phyloP scores from a whole-genome alignment of 1,140 invertebrate genomes.

The Lucilia cuprina region DNA sequence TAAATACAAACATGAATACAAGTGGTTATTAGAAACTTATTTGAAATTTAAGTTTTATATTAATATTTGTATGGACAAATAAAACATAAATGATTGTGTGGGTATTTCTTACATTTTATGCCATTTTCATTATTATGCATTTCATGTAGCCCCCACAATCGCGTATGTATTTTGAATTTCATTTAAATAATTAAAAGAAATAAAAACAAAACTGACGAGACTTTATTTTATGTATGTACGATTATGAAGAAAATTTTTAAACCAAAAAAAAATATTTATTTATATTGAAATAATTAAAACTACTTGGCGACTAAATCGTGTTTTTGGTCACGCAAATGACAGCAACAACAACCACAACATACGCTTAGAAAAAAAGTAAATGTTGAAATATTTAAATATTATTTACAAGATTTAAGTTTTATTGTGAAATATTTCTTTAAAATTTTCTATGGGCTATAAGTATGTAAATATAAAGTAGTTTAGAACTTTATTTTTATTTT shows the following conservation, averaged over 20 bases:
- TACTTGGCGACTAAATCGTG: not conserved
- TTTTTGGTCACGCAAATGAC: not conserved
- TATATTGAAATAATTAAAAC: not conserved
- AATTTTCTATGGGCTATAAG: no score
- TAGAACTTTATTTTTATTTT: no score
- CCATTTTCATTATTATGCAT: not conserved
- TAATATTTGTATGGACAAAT: not conserved
- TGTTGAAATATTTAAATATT: not conserved
- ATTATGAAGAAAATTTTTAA: not conserved
- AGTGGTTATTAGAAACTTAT: not conserved
- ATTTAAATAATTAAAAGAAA: not conserved
- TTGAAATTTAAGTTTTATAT: not conserved
- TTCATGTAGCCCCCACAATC: not conserved
- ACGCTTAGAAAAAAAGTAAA: not conserved
- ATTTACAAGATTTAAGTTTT: not conserved
- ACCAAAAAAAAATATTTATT: not conserved
- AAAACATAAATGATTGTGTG: not conserved
- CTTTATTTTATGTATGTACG: not conserved
- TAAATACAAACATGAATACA: no score
- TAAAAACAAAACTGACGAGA: not conserved
- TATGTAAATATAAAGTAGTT: no score
- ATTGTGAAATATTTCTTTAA: not conserved
- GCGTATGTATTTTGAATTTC: not conserved
- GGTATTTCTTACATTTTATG: not conserved
- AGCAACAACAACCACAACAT: not conserved